Conservation (phyloP, 2,113 vertebrate genomes). For the Tringa solitaria region DNA sequence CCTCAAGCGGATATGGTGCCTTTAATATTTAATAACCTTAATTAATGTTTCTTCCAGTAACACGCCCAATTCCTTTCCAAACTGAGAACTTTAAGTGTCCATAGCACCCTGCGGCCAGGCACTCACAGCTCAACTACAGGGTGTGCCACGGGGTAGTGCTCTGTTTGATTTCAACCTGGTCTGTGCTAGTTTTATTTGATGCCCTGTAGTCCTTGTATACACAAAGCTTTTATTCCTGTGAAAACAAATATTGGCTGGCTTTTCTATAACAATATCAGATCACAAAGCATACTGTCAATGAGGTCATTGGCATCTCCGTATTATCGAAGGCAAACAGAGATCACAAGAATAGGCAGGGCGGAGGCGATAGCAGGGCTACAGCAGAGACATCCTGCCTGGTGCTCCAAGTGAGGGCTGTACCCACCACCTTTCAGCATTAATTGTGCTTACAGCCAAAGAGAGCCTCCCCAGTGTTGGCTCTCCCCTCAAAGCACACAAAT, state of each 20-base stretch:
- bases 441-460: neutral
- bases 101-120: neutral
- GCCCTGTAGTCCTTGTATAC: neutral
- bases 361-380: neutral
- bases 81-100: neutral
- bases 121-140: neutral
- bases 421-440: neutral
- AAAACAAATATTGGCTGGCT: neutral
- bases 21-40: neutral
- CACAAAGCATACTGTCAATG: neutral
- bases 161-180: neutral
- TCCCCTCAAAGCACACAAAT: neutral
- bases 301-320: neutral
- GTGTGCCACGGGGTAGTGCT: neutral
- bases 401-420: neutral
- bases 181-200: neutral
- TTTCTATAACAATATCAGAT: neutral
- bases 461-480: neutral
- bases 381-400: neutral
- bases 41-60: neutral
- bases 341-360: neutral
- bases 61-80: neutral
- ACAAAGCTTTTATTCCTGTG: neutral
- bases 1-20: neutral
- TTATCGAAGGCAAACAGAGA: neutral